A percentile compares a stretch with the other conserved stretches of the same genome.
Evolutionary conservation across 2,797 vertebrate genomes (phyloP).

Genomic region (Ara ararauna): DNA sequence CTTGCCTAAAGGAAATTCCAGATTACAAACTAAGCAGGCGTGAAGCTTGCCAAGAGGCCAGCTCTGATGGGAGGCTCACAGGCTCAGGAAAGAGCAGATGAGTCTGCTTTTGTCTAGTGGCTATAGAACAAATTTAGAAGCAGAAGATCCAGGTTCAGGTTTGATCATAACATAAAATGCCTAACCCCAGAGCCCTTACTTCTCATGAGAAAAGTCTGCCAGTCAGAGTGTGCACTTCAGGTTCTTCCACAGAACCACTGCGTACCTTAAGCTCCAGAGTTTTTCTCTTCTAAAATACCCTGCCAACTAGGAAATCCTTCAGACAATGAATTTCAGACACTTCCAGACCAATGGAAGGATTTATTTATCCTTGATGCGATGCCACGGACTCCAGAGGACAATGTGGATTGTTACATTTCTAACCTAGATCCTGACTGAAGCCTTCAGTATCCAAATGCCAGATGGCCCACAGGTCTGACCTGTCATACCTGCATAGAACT

Average conservation of each 20-base stretch:
- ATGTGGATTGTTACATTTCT: not conserved
- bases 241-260: not conserved
- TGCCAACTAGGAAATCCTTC: not conserved
- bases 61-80: not conserved
- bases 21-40: not conserved
- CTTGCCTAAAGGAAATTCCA: not conserved
- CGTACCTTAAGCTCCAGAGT: not conserved
- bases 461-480: not conserved
- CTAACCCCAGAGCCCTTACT: not conserved
- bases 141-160: not conserved
- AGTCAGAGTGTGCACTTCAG: fast-evolving
- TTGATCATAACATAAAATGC: not conserved
- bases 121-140: not conserved
- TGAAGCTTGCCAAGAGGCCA: not conserved
- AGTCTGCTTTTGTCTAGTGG: not conserved
- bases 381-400: not conserved
- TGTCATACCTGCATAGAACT: not conserved
- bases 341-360: not conserved
- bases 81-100: not conserved
- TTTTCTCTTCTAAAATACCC: not conserved
- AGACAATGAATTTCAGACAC: not conserved
- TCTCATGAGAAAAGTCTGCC: not conserved
- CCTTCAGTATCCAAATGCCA: not conserved
- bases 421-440: not conserved
- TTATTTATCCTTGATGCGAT: not conserved